These are phyloP conservation scores for Flexamia atlantica DNA, from an alignment of 2,888 invertebrate species.

Conservation along the genomic window DNA sequence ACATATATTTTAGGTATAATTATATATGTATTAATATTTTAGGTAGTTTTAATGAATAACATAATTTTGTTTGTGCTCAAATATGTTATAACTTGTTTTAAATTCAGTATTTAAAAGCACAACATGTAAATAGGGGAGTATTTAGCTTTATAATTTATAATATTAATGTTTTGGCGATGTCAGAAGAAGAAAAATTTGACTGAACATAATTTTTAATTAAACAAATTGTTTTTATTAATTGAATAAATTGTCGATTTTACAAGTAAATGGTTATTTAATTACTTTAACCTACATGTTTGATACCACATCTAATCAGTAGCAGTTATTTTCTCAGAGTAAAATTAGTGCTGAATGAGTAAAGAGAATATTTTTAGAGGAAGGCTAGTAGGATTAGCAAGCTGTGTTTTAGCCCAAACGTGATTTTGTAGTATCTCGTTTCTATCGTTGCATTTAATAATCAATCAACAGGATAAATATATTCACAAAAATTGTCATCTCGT, in stretches of 20 bases:
- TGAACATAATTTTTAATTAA: not conserved
- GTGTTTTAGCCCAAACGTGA: too few relatives aligned
- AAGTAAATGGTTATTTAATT: not conserved
- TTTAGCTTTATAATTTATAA: conserved; percentile 21
- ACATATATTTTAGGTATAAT: not conserved
- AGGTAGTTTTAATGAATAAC: not conserved
- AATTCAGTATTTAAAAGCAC: conserved; percentile 34
- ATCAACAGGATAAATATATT: too few relatives aligned
- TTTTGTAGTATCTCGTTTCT: too few relatives aligned
- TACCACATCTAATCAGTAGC: too few relatives aligned
- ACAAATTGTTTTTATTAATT: conserved; percentile 23
- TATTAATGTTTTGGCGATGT: not conserved
- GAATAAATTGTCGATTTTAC: conserved; percentile 34
- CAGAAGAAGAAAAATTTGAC: not conserved
- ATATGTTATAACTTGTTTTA: not conserved
- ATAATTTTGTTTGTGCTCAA: conserved; percentile 11
- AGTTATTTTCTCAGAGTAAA: too few relatives aligned
- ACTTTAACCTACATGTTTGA: too few relatives aligned
- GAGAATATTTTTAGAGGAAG: too few relatives aligned
- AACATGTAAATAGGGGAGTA: conserved; percentile 2
- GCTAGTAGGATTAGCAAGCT: too few relatives aligned
- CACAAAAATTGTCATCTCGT: too few relatives aligned
- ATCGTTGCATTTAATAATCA: too few relatives aligned
- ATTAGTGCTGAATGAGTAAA: too few relatives aligned
- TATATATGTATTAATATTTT: not conserved